Evolutionary conservation across 1,140 invertebrate species (phyloP), one percentile per base, ranked within the genome.

Genomic region (Mactra quadrangularis): DNA sequence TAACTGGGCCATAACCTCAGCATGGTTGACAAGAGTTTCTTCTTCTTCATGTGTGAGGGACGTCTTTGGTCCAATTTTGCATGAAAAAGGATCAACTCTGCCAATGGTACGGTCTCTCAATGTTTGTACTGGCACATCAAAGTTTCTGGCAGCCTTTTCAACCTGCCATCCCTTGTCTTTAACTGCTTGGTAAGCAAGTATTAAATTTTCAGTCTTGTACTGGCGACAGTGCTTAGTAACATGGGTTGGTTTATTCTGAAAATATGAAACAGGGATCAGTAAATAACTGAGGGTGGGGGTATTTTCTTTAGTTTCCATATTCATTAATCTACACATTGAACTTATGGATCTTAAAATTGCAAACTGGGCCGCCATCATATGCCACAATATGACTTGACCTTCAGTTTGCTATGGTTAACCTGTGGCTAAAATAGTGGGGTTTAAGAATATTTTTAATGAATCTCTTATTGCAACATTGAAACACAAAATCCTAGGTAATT

Each of bases 21-120:
- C 2, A 53, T 78, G 75, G 6, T 64, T 41, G 1, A 78, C 45
- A 19, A 78, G 11, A 6, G n/a, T 35, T 29, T 52, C 47, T 22
- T 72, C 50, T 27, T 72, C 17, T 55, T 72, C 68, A 7, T 35
- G 17, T 33, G 33, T 27, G 25, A 72, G 47, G 11, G 38, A n/a
- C 2, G 45, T 68, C n/a, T 47, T 31, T 25, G 38, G 38, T 22
- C 60, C 38, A 13, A 11, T 4, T 47, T 11, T 47, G 2, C 11
- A 6, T 7, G 4, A 15, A 50, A 4, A 15, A 6, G 59, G 31
- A 62, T 62, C 59, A n/a, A 68, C 45, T 2, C 19, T 45, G 3
- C 31, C 53, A 27, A 25, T 35, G 29, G 31, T 22, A 7, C 29
- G 7, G 17, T 41, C 38, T 11, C 47, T 19, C 19, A 59, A 27